A percentile compares a stretch with the other conserved stretches of the same genome.
Evolutionary conservation across 2,888 invertebrate genomes (phyloP).

Genomic region (Acanthosepion lycidas): DNA sequence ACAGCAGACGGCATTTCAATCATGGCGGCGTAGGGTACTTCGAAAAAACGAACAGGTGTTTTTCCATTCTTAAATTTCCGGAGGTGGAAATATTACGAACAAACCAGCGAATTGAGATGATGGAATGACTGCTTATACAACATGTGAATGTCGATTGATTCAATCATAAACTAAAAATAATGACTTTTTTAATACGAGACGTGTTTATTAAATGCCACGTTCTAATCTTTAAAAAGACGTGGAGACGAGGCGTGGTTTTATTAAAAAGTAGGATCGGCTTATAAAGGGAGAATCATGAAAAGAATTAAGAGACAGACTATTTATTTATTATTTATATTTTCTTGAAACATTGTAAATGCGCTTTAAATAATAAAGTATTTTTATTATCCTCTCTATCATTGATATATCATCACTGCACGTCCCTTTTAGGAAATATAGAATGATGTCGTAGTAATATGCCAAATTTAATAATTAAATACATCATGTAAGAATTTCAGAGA

Average conservation of each 20-base stretch:
- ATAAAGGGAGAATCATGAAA: background rate
- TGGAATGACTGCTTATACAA: background rate
- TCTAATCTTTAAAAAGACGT: background rate
- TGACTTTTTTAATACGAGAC: no score
- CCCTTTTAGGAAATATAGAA: no score
- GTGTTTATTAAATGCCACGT: background rate
- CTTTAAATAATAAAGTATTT: no score
- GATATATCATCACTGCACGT: no score
- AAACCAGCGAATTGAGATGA: background rate
- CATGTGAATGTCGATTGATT: background rate
- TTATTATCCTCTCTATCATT: no score
- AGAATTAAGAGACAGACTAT: background rate
- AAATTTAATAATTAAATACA: no score
- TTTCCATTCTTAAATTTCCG: constrained; percentile 8
- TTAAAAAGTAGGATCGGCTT: background rate
- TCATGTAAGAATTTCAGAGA: no score
- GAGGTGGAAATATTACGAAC: background rate
- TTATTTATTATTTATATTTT: background rate
- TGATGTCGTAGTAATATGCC: no score
- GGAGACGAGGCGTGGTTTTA: background rate
- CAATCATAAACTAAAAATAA: background rate
- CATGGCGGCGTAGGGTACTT: constrained; percentile 1
- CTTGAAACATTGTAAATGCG: no score
- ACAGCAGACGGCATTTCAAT: background rate
- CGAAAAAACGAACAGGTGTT: constrained; percentile 21